phyloP scores from a whole-genome alignment of 1,140 invertebrate genomes.

The Drosophila tropicalis region DNA sequence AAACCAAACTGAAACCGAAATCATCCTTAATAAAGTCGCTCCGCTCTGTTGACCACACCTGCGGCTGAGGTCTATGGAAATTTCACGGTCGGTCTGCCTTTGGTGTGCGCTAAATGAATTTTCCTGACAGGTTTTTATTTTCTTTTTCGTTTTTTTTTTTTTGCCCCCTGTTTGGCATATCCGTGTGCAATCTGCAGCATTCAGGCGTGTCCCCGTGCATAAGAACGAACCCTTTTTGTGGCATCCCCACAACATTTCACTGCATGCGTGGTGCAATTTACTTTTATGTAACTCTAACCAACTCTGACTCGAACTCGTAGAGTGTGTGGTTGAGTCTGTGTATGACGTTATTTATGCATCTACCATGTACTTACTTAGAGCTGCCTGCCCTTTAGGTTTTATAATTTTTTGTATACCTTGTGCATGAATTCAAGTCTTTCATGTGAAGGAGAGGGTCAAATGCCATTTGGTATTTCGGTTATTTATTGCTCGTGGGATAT shows the following conservation, averaged over 20 bases:
- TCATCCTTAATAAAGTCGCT: constrained; percentile 11
- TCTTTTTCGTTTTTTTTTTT: constrained; percentile 13
- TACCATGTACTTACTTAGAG: constrained; percentile 10
- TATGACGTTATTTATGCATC: constrained; percentile 25
- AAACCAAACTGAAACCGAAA: neutral
- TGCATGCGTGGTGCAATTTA: constrained; percentile 48
- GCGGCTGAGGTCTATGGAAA: constrained; percentile 19
- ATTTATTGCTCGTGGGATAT: constrained; percentile 52
- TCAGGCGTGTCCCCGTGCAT: constrained; percentile 47
- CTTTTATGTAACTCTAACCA: constrained; percentile 14
- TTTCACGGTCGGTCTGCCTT: constrained; percentile 46
- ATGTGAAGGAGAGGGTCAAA: neutral
- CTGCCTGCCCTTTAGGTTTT: constrained; percentile 56
- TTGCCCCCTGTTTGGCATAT: constrained; percentile 40
- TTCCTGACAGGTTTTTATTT: constrained; percentile 26
- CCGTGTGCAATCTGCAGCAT: constrained; percentile 71
- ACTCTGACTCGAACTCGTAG: neutral
- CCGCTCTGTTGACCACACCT: constrained; percentile 44
- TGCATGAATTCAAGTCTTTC: constrained; percentile 50
- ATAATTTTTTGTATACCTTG: constrained; percentile 52
- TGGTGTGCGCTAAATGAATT: constrained; percentile 23
- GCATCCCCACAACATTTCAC: neutral
- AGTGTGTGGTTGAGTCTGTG: constrained; percentile 14
- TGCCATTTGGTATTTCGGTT: constrained; percentile 13
- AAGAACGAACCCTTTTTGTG: constrained; percentile 17